Conservation (phyloP, 92 coral and sea anemone species). For the Bergia puertoricense region DNA sequence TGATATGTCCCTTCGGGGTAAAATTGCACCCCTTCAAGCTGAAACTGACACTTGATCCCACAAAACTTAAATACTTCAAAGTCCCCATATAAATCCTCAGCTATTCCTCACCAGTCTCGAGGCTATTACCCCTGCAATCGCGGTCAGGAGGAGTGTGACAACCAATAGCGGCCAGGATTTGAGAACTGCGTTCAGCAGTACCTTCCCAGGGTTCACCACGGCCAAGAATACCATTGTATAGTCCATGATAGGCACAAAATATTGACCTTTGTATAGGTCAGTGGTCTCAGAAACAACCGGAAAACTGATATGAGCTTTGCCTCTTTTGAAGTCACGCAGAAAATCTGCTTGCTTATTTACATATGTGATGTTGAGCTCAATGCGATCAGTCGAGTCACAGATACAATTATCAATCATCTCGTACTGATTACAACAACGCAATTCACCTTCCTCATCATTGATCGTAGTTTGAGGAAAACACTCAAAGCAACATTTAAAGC, state of each 20-base stretch:
- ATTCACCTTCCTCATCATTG: too few species aligned
- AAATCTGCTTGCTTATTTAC: neutral
- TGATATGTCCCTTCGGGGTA: too few species aligned
- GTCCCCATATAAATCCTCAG: too few species aligned
- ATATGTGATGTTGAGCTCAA: neutral
- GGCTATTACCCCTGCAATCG: neutral
- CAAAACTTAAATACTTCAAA: too few species aligned
- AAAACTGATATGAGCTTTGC: slow-evolving; percentile 7
- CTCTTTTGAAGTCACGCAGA: neutral
- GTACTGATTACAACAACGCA: neutral
- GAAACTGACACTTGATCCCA: too few species aligned
- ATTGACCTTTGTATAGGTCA: neutral
- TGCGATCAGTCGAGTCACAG: neutral
- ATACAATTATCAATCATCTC: neutral
- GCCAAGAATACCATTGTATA: neutral
- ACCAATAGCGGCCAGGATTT: slow-evolving; percentile 7
- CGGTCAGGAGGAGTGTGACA: slow-evolving; percentile 7
- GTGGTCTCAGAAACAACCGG: neutral
- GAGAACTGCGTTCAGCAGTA: neutral
- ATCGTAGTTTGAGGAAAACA: too few species aligned
- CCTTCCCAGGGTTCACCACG: slow-evolving; percentile 18
- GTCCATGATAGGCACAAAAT: neutral
- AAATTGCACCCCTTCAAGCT: too few species aligned
- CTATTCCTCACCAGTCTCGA: slow-evolving; percentile 3
- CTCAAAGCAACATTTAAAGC: neutral